Base-by-base conservation (phyloP, 2,113 vertebrate genomes). In the Rutilus rutilus region DNA sequence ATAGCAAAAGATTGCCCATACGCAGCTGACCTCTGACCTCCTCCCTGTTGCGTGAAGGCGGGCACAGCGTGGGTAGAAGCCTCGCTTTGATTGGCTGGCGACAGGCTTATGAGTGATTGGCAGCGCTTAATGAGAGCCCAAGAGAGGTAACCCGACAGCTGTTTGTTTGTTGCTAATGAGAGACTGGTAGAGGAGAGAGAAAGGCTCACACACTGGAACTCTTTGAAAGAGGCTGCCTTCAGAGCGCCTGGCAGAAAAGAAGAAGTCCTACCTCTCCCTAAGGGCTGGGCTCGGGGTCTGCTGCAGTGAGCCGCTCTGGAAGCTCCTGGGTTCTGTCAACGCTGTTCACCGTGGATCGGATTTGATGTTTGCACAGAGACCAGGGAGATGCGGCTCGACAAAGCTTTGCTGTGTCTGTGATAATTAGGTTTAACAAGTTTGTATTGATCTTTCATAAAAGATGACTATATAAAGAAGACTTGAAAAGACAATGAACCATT, bases 131-230 rank as follows among this genome's bases (percentile, higher is more conserved):
- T 95, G 92, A 94, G 92, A 92, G 92, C 94, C 93, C 93, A 89
- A 89, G 94, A 94, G 94, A 94, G 89, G 90, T 90, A 92, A 93
- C 91, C 93, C 89, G 90, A 93, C 93, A 94, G 93, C 94, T 95
- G 93, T 94, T 93, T 94, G 93, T 94, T 93, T 92, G 93, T 91
- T 90, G 90, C 92, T 94, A 95, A 95, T 94, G 94, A 94, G 93
- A 92, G 93, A 92, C 77, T 91, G 91, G 93, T 92, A 91, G 89
- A 93, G 92, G 90, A 92, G 88, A 88, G 86, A 91, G 89, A 91
- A 92, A 59, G 81, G 50, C 81, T 93, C 93, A 93, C 90, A 93
- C 85, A 89, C 91, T 91, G 92, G 87, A 94, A 87, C 88, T 91
- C 89, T 93, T 91, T 89, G 91, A 93, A 92, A 93, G 90, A 93